Conservation (phyloP, 2,888 invertebrate species). For the Pristionchus mayeri region DNA sequence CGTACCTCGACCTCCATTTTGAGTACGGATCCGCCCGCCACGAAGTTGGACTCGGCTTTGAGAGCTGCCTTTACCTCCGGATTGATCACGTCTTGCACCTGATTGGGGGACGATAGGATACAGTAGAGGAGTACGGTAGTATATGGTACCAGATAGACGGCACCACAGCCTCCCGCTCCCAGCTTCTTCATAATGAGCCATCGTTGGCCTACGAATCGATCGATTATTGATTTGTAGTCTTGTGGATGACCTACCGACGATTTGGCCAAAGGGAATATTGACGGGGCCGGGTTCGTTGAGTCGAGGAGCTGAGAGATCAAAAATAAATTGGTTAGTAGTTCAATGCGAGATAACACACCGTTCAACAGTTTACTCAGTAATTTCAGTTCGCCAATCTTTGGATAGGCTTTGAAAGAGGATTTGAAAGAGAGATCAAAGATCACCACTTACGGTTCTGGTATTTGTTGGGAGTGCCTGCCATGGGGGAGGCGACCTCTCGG, state of each 20-base stretch:
- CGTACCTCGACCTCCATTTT: conserved; percentile 45
- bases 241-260: conserved; percentile 10
- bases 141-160: conserved; percentile 45
- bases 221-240: neutral
- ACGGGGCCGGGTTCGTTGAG: conserved; percentile 16
- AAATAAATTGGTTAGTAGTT: conserved; percentile 3
- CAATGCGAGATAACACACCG: neutral
- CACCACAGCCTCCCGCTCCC: conserved; percentile 42
- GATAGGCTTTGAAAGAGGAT: neutral
- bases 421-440: neutral
- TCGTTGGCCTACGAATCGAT: neutral
- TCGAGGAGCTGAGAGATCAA: conserved; percentile 12
- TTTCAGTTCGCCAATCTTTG: neutral
- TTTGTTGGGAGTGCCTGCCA: neutral
- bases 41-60: conserved; percentile 43
- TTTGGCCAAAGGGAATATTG: neutral
- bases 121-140: neutral
- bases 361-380: neutral
- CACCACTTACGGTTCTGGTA: conserved; percentile 1
- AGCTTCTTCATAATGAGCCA: conserved; percentile 44
- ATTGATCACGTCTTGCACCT: conserved; percentile 39
- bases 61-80: conserved; percentile 11
- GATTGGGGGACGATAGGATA: neutral
- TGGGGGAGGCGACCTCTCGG: neutral
- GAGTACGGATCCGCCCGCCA: conserved; percentile 35